Percentiles rank a stretch among this genome's conserved stretches.
These are phyloP conservation scores for Proales similis DNA, from an alignment of 1,140 invertebrate species.

Conservation along the genomic window DNA sequence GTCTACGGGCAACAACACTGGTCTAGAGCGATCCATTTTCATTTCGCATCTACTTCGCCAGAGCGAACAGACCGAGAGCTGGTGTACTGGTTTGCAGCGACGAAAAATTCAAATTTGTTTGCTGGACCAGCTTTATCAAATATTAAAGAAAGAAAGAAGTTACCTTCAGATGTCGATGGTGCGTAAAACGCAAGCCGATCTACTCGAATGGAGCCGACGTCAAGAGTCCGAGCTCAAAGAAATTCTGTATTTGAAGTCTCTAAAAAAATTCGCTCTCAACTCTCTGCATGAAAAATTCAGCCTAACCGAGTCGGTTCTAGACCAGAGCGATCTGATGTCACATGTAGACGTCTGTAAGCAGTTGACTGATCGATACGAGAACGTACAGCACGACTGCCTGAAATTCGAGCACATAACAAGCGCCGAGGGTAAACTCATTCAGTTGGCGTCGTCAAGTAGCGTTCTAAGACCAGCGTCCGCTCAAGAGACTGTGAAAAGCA, in stretches of 20 bases:
- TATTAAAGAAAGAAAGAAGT: constrained; percentile 24
- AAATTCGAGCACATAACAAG: constrained; percentile 3
- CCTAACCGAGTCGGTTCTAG: not conserved
- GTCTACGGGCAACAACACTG: too few relatives aligned
- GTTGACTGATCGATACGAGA: constrained; percentile 22
- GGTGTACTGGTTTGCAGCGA: too few relatives aligned
- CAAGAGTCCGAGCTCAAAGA: constrained; percentile 20
- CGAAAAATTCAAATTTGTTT: constrained; percentile 29
- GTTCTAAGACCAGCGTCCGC: not conserved
- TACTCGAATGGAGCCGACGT: constrained; percentile 27
- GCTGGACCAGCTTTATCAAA: constrained; percentile 17
- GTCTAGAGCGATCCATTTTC: too few relatives aligned
- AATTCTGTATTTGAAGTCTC: constrained; percentile 31
- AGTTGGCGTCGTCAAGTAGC: not conserved
- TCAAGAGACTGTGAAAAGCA: constrained; percentile 7
- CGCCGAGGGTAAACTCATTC: constrained; percentile 16
- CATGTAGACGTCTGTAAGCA: constrained; percentile 27
- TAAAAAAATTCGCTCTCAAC: constrained; percentile 36
- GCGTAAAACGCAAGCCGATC: constrained; percentile 31
- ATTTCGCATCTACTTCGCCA: too few relatives aligned
- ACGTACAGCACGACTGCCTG: constrained; percentile 4
- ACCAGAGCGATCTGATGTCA: not conserved
- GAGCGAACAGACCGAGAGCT: too few relatives aligned
- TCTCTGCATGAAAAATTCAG: constrained; percentile 27
- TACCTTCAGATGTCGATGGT: constrained; percentile 17